A percentile compares a stretch with the other conserved stretches of the same genome.
Conservation (phyloP, 2,888 invertebrate genomes). For the Melinopterus prodromus region DNA sequence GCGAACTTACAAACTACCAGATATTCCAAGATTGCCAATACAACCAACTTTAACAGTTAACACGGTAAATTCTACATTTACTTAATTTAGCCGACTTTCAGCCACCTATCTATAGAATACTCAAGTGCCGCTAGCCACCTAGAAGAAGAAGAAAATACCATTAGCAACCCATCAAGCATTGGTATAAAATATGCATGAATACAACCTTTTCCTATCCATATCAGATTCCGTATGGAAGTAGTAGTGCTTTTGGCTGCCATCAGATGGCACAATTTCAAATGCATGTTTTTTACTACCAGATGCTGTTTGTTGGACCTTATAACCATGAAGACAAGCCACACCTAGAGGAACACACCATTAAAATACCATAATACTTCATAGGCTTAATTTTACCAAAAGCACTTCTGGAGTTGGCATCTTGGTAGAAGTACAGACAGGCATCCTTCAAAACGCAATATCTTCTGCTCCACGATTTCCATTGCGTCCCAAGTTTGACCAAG, state of each 20-base stretch:
- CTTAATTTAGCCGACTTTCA: constrained; percentile 72
- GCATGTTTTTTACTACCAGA: constrained; percentile 90
- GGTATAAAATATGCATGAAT: constrained; percentile 7
- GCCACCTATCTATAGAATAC: constrained; percentile 94
- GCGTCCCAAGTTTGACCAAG: constrained; percentile 84
- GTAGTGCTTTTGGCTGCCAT: constrained; percentile 85
- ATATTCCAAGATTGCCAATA: constrained; percentile 7
- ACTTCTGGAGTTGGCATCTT: constrained; percentile 84
- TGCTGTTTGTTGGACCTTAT: constrained; percentile 85
- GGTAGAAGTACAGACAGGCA: constrained; percentile 93
- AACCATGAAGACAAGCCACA: constrained; percentile 93
- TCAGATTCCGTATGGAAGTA: constrained; percentile 94
- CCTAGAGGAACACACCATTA: constrained; percentile 63
- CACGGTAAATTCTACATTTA: constrained; percentile 18
- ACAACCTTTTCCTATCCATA: constrained; percentile 91
- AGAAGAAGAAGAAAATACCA: constrained; percentile 54
- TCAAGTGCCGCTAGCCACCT: constrained; percentile 95
- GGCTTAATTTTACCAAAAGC: constrained; percentile 76
- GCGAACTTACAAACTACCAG: constrained; percentile 11
- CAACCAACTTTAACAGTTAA: constrained; percentile 6
- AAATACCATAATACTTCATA: background rate
- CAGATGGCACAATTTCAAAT: constrained; percentile 90
- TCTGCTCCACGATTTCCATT: constrained; percentile 90
- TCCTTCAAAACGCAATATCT: constrained; percentile 95
- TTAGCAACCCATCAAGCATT: background rate